phyloP scores from a whole-genome alignment of 2,113 vertebrate species.

The Lota lota region DNA sequence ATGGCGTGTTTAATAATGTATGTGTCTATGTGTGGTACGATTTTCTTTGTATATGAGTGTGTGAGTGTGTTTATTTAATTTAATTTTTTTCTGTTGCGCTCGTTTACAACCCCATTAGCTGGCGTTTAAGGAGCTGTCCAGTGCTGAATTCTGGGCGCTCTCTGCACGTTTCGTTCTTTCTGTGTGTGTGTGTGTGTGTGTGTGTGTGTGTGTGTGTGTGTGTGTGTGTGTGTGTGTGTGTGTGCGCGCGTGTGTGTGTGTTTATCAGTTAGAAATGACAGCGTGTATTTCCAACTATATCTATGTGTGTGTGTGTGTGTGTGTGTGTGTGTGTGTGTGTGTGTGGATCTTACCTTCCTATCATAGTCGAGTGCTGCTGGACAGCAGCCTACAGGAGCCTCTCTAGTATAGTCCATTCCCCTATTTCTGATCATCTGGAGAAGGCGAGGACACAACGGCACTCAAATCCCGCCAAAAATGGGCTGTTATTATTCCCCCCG shows the following conservation, averaged over 20 bases:
- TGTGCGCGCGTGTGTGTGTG: no score
- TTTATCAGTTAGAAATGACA: no score
- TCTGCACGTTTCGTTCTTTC: no score
- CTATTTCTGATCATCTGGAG: slow-evolving; percentile 98
- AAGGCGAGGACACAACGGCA: slow-evolving; percentile 78
- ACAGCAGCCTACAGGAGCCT: slow-evolving; percentile 99
- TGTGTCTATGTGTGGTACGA: not conserved
- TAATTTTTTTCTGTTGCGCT: not conserved
- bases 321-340: slow-evolving; percentile 16
- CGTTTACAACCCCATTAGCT: not conserved
- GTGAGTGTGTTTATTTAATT: not conserved
- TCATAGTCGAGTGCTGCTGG: slow-evolving; percentile 99
- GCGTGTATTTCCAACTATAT: no score
- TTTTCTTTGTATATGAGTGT: not conserved
- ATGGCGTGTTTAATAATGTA: not conserved
- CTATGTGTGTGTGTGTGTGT: not conserved
- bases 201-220: no score
- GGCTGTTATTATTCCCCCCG: slow-evolving; percentile 21
- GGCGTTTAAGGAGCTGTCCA: not conserved
- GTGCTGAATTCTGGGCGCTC: no score
- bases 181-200: no score
- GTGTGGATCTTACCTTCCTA: slow-evolving; percentile 90
- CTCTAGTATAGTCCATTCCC: slow-evolving; percentile 99
- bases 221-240: no score
- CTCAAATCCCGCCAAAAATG: slow-evolving; percentile 64